phyloP scores from a whole-genome alignment of 2,888 invertebrate genomes.

The Lasioglossum calceatum region DNA sequence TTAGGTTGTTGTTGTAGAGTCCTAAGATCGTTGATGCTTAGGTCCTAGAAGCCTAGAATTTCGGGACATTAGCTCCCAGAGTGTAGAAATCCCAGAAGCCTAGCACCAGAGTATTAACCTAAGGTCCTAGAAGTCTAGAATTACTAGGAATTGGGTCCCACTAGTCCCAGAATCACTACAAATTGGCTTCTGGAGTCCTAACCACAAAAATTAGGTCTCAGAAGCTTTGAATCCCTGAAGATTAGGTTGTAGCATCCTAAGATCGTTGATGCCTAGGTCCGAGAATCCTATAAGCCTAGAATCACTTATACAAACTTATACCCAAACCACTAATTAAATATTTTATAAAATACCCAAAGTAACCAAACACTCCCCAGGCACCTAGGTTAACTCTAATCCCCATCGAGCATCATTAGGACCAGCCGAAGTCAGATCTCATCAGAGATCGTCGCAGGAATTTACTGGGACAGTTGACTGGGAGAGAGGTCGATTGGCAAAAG shows the following conservation, averaged over 20 bases:
- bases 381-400: background rate
- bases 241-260: background rate
- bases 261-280: background rate
- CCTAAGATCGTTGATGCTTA: too few species aligned
- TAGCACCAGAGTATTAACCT: too few species aligned
- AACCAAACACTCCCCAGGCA: background rate
- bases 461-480: background rate
- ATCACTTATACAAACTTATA: background rate
- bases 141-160: background rate
- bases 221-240: background rate
- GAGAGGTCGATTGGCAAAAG: background rate
- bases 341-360: background rate
- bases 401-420: background rate
- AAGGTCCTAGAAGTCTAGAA: background rate
- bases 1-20: too few species aligned
- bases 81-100: too few species aligned
- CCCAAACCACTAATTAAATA: background rate
- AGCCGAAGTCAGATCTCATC: background rate
- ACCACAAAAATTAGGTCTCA: too few species aligned
- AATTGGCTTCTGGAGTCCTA: too few species aligned
- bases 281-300: background rate
- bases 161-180: too few species aligned
- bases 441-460: background rate
- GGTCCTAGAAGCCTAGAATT: too few species aligned
- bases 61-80: too few species aligned